Evolutionary conservation across 2,888 invertebrate genomes (phyloP), one percentile per base, ranked within the genome.

Genomic region (Drosophila macrospina): DNA sequence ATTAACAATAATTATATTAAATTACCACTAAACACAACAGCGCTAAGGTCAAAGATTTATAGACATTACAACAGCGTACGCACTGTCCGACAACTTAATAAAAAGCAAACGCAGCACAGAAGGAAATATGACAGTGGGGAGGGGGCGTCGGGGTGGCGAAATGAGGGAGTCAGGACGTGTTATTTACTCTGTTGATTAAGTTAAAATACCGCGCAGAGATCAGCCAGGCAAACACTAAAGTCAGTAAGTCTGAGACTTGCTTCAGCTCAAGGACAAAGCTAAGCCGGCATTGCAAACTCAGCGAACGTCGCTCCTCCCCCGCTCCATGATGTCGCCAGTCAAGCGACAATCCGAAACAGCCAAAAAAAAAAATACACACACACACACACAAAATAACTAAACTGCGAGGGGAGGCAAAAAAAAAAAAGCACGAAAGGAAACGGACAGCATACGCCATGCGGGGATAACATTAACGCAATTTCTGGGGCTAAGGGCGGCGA

Each of bases 121-220:
- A 6, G 5, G 37, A 51, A 65, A 69, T 69, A 55, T 74, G 65
- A 67, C 45, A 26, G 1, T 28, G 28, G 5, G 39, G n/a, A 26
- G 11, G 56, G 51, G 51, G n/a, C n/a, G n/a, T n/a, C n/a, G n/a
- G n/a, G n/a, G n/a, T n/a, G n/a, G n/a, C n/a, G n/a, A n/a, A 26
- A 32, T 15, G 13, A 15, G 10, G 32, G 55, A 59, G 39, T 28
- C 50, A 41, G 70, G 68, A 80, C 83, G 60, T 85, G 77, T 86
- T 86, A 86, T 86, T 86, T 86, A 86, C 77, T 84, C 71, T 82
- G 80, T 85, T 86, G 84, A 85, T 85, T 84, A 86, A 86, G 84
- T 82, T 84, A 84, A 86, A 86, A 82, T 71, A 78, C 70, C 78
- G 74, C 65, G 68, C 69, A 78, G 80, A 70, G 84, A 84, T 81